Conservation (phyloP, 1,140 invertebrate species). For the Doryteuthis pealeii region DNA sequence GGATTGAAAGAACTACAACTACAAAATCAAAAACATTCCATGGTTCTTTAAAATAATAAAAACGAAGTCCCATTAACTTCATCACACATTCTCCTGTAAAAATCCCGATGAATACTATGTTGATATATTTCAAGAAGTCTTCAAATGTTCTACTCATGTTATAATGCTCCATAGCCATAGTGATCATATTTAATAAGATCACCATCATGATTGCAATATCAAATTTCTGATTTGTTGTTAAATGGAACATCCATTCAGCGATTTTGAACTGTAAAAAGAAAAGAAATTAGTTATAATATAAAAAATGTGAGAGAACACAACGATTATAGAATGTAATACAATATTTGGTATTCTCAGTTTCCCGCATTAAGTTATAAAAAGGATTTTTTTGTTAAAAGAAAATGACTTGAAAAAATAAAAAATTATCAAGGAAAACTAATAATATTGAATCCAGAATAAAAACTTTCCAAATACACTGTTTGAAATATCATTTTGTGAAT, state of each 20-base stretch:
- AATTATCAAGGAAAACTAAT: too few species aligned
- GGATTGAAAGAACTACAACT: conserved; percentile 96
- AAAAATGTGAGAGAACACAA: too few species aligned
- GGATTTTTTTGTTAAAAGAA: too few species aligned
- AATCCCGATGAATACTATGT: conserved; percentile 97
- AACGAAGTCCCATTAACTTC: conserved; percentile 94
- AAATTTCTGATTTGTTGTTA: conserved; percentile 97
- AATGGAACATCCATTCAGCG: conserved; percentile 94
- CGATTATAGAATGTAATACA: too few species aligned
- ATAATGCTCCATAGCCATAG: conserved; percentile 97
- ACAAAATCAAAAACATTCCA: conserved; percentile 99
- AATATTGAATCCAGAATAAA: too few species aligned
- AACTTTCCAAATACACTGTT: too few species aligned
- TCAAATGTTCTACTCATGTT: conserved; percentile 82
- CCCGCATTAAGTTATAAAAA: too few species aligned
- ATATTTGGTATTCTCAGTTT: too few species aligned
- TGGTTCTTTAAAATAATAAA: conserved; percentile 98
- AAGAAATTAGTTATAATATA: not conserved
- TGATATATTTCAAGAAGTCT: conserved; percentile 81
- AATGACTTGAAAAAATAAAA: too few species aligned
- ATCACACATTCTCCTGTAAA: conserved; percentile 96
- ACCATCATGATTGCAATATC: conserved; percentile 99
- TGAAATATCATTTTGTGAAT: too few species aligned
- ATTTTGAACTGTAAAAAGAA: conserved; percentile 79
- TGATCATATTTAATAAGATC: conserved; percentile 97